These are phyloP conservation scores for Ichneumoninae sp. DNA, from an alignment of 2,888 invertebrate genomes.

Conservation along the genomic window DNA sequence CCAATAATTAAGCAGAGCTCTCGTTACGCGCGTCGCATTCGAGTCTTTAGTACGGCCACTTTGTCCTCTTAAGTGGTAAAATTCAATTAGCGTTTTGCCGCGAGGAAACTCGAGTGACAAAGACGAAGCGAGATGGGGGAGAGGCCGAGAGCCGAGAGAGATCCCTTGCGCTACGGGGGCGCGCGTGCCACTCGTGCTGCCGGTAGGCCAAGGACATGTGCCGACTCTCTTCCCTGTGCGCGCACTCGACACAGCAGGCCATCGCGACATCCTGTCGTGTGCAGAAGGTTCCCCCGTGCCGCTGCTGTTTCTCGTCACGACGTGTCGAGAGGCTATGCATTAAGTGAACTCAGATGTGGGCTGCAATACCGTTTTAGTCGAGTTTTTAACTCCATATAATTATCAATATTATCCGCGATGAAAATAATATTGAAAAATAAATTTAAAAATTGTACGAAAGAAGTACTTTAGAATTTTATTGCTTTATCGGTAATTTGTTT, in stretches of 20 bases:
- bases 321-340: not conserved
- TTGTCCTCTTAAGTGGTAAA: constrained; percentile 28
- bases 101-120: constrained; percentile 20
- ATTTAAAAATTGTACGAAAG: no score
- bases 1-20: not conserved
- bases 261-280: constrained; percentile 37
- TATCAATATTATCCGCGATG: not conserved
- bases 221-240: constrained; percentile 53
- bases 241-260: constrained; percentile 26
- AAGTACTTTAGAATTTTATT: not conserved
- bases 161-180: constrained; percentile 33
- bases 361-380: not conserved
- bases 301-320: constrained; percentile 14
- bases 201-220: constrained; percentile 68
- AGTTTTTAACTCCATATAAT: not conserved
- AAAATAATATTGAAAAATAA: not conserved
- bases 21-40: not conserved
- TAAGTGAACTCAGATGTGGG: not conserved
- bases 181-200: constrained; percentile 61
- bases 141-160: constrained; percentile 12
- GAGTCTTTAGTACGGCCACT: not conserved
- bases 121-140: constrained; percentile 12
- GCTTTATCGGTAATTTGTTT: no score
- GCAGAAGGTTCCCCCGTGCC: not conserved
- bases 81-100: constrained; percentile 48